Conservation (phyloP, 2,888 invertebrate species). For the Philopedon plagiatum region DNA sequence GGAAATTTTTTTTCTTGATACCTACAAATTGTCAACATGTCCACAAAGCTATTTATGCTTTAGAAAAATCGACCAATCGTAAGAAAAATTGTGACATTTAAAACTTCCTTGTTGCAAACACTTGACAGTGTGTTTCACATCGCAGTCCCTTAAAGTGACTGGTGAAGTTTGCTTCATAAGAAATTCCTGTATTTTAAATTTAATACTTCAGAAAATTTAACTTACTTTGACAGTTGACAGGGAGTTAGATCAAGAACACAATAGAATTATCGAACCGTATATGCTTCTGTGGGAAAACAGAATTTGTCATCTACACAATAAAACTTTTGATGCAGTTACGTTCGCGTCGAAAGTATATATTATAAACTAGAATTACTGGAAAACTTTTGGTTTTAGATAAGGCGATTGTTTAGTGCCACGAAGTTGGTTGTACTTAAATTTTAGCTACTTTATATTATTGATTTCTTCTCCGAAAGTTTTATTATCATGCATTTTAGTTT, state of each 20-base stretch:
- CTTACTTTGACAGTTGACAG: slow-evolving; percentile 16
- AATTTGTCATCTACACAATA: neutral
- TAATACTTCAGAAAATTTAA: neutral
- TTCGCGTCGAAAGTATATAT: slow-evolving; percentile 23
- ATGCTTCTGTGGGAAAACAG: neutral
- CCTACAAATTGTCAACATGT: too few relatives aligned
- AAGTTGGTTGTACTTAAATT: slow-evolving; percentile 41
- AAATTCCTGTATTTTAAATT: neutral
- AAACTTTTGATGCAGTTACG: slow-evolving; percentile 14
- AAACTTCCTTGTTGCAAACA: too few relatives aligned
- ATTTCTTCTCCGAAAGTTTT: too few relatives aligned
- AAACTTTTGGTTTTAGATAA: slow-evolving; percentile 38
- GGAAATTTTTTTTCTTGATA: too few relatives aligned
- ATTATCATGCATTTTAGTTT: too few relatives aligned
- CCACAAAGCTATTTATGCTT: too few relatives aligned
- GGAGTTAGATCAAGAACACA: neutral
- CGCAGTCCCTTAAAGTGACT: neutral
- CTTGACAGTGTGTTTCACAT: neutral
- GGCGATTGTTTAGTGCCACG: slow-evolving; percentile 27
- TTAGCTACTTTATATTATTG: slow-evolving; percentile 15
- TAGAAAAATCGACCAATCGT: too few relatives aligned
- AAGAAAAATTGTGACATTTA: too few relatives aligned
- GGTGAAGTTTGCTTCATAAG: neutral
- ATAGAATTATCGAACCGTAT: slow-evolving; percentile 1
- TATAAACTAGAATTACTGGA: slow-evolving; percentile 37